Base-by-base conservation (phyloP, 2,888 invertebrate genomes). In the Mesorhabditis sp. region DNA sequence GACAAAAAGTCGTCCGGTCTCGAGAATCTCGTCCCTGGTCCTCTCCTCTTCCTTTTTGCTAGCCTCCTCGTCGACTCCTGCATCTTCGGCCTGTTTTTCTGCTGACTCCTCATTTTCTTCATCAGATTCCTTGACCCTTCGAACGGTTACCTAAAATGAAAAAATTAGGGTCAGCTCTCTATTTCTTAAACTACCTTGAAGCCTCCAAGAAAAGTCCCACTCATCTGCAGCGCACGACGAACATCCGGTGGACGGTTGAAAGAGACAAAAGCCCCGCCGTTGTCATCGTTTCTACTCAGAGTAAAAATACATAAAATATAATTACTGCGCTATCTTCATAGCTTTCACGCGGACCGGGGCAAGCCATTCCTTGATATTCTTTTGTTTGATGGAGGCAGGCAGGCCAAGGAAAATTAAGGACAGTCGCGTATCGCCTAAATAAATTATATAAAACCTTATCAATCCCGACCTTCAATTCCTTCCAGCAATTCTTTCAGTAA, bases 1-100 rank as follows among this genome's bases (percentile, higher is more conserved):
- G n/a, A 95, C 89, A 88, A 94, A 97, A 82, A 97, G 91, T 78
- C 92, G 90, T 3, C 97, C 97, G 76, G 95, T 94, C 84, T 89
- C 82, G 43, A 80, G 74, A 61, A 82, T 81, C 63, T 74, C 72
- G 42, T 82, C 80, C 4, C 75, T 71, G 45, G 76, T 73, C 15
- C 73, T 63, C 61, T 73, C 72, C 43, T 73, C 67, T 50, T 69
- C 44, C 43, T 68, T 65, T 42, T 70, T 28, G 6, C 68, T 63
- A 6, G 67, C 43, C 62, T 67, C 67, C 13, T 50, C 68, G 4
- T 68, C 75, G 28, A 72, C 15, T 63, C n/a, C 41, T n/a, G 3
- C 44, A 10, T 66, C 66, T 43, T 66, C n/a, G 5, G n/a, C 67
- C 28, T 44, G 28, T 4, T 10, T 50, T 45, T 68, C 67, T 41